phyloP scores from a whole-genome alignment of 2,797 vertebrate species.

The Fistularia commersonii region DNA sequence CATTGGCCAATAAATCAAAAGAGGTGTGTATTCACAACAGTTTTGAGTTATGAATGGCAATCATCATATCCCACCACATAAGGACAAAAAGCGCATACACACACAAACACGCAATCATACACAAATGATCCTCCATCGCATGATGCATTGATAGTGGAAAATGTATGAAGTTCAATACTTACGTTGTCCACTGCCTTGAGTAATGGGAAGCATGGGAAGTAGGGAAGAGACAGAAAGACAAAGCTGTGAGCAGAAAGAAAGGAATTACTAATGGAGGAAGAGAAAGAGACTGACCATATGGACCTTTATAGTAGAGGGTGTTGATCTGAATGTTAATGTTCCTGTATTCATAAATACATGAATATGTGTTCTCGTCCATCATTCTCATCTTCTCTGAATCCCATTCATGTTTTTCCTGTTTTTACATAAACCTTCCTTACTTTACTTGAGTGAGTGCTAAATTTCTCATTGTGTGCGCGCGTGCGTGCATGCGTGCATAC shows the following conservation, averaged over 20 bases:
- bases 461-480: slow-evolving; percentile 2
- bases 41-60: too few relatives aligned
- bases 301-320: slow-evolving; percentile 54
- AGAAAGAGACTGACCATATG: slow-evolving; percentile 21
- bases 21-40: too few relatives aligned
- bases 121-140: too few relatives aligned
- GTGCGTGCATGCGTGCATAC: slow-evolving; percentile 13
- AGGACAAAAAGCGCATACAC: too few relatives aligned
- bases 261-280: slow-evolving; percentile 47
- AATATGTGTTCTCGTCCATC: slow-evolving; percentile 26
- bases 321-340: slow-evolving; percentile 50
- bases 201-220: neutral
- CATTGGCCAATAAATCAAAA: too few relatives aligned
- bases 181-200: too few relatives aligned
- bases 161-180: too few relatives aligned
- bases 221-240: slow-evolving; percentile 12
- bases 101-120: too few relatives aligned
- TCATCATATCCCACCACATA: too few relatives aligned
- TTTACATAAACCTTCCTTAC: slow-evolving; percentile 28
- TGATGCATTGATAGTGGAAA: too few relatives aligned
- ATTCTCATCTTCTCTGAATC: slow-evolving; percentile 4
- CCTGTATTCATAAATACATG: slow-evolving; percentile 28
- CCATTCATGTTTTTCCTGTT: too few relatives aligned
- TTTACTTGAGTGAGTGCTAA: slow-evolving; percentile 17
- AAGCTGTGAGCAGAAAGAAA: slow-evolving; percentile 32